These are phyloP conservation scores for Melanostoma scalare DNA, from an alignment of 2,888 invertebrate genomes.

Conservation along the genomic window DNA sequence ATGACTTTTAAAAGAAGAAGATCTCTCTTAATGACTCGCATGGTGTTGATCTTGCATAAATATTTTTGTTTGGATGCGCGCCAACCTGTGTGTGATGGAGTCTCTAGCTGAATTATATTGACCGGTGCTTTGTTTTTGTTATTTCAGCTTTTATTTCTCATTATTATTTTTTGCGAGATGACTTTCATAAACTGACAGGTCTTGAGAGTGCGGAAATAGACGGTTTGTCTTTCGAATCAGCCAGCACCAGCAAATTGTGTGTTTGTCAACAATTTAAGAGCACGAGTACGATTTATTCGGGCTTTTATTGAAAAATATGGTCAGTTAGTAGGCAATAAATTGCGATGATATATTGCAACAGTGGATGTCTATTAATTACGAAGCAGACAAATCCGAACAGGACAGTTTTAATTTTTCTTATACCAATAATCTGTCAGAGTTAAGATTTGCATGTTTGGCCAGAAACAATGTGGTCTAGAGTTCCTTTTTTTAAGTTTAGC, in stretches of 20 bases:
- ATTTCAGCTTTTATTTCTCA: slow-evolving; percentile 4
- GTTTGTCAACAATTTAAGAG: slow-evolving; percentile 42
- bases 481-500: too few relatives aligned
- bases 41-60: slow-evolving; percentile 66
- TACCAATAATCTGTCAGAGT: background rate
- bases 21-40: slow-evolving; percentile 61
- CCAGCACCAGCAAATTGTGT: slow-evolving; percentile 11
- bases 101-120: slow-evolving; percentile 26
- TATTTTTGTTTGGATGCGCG: slow-evolving; percentile 60
- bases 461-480: too few relatives aligned
- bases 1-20: slow-evolving; percentile 39
- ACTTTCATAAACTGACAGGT: slow-evolving; percentile 51
- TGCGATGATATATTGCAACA: slow-evolving; percentile 20
- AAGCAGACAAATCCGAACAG: slow-evolving; percentile 15
- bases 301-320: slow-evolving; percentile 37
- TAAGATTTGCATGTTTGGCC: too few relatives aligned
- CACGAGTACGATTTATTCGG: slow-evolving; percentile 29
- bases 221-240: slow-evolving; percentile 17
- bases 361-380: slow-evolving; percentile 11
- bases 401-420: background rate
- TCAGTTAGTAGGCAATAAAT: slow-evolving; percentile 41
- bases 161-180: slow-evolving; percentile 27
- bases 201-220: slow-evolving; percentile 40
- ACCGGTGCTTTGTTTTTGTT: slow-evolving; percentile 4
- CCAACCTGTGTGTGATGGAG: slow-evolving; percentile 46